Base-by-base conservation (phyloP, 2,113 vertebrate genomes). In the Cacatua alba region DNA sequence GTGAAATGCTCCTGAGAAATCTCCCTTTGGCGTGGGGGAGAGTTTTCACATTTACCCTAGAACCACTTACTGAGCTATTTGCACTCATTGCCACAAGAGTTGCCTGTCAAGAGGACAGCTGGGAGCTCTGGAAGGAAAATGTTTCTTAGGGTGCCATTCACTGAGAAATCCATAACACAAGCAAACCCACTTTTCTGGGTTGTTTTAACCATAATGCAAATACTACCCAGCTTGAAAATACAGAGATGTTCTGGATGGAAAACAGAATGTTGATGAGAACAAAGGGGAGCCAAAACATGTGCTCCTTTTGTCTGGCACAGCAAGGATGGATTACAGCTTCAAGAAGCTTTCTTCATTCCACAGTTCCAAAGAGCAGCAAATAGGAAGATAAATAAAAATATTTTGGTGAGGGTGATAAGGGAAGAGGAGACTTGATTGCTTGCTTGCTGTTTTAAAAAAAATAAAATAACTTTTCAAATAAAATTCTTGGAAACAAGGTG, bases 1-100 rank as follows among this genome's bases (percentile, higher is more conserved):
- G 88, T 93, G 94, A 96, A 96, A 96, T 41, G 64, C 91, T 97
- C 83, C 95, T 70, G 90, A 97, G 97, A 98, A 97, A 96, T 95
- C 74, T 82, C 90, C 92, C 89, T 94, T 95, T 85, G 95, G 91
- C 92, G 29, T 60, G 25, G 78, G 48, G 65, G 35, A 68, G 84
- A 94, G 87, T 96, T 96, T 97, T 96, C 91, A 93, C 91, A 76
- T 97, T 92, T 88, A 96, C 83, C 93, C 94, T 94, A 69, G 62
- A 97, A 96, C 92, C 89, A 91, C 76, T 97, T 95, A 96, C 91
- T 86, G 92, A 96, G 91, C 89, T 93, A 93, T 98, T 97, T 97
- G 88, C 96, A 90, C 94, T 96, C 81, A 91, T 77, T 97, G 96
- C 91, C 94, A 94, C 88, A 57, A 88, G 92, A 94, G 72, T 93